A percentile compares a stretch with the other conserved stretches of the same genome.
phyloP scores from a whole-genome alignment of 92 coral and sea anemone species.

The Nematostella vectensis region DNA sequence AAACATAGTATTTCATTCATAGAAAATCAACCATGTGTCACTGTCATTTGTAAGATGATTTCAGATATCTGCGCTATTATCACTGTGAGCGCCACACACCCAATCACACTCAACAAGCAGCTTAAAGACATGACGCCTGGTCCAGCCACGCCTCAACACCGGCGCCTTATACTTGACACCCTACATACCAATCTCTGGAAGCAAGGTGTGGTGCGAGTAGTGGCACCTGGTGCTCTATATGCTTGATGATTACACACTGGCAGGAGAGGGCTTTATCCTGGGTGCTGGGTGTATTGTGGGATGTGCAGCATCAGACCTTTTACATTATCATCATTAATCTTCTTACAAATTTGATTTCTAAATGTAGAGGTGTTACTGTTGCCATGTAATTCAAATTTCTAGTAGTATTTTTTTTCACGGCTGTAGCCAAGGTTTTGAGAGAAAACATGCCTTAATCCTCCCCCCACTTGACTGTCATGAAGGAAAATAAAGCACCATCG shows the following conservation, averaged over 20 bases:
- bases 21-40: too few relatives aligned
- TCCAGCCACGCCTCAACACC: not conserved
- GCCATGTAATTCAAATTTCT: too few relatives aligned
- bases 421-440: too few relatives aligned
- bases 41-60: not conserved
- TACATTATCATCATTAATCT: not conserved
- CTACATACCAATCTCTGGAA: too few relatives aligned
- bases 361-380: not conserved
- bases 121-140: not conserved
- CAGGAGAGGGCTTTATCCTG: not conserved
- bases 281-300: not conserved
- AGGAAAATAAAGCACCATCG: too few relatives aligned
- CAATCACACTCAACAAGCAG: not conserved
- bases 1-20: too few relatives aligned
- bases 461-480: too few relatives aligned
- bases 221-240: too few relatives aligned
- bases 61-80: slow-evolving; percentile 1
- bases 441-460: too few relatives aligned
- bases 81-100: not conserved
- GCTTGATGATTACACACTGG: too few relatives aligned
- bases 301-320: not conserved
- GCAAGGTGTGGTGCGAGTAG: too few relatives aligned
- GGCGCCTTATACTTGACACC: not conserved
- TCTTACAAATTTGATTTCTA: not conserved
- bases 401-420: too few relatives aligned